Conservation (phyloP, 2,113 vertebrate species). For the Cygnus atratus region DNA sequence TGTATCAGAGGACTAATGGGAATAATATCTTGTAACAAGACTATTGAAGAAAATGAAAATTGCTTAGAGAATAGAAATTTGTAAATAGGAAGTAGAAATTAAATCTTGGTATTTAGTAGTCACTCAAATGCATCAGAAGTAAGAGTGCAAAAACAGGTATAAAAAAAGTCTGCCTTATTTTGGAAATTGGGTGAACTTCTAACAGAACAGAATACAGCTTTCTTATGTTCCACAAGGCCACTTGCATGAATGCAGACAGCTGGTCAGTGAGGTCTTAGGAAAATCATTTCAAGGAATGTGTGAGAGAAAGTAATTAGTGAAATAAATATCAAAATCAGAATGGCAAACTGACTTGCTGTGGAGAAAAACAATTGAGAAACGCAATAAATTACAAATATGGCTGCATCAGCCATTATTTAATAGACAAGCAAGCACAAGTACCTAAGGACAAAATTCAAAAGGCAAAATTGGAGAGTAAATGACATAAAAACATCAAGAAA, state of each 20-base stretch:
- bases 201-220: not conserved
- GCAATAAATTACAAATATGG: not conserved
- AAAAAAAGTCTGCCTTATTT: not conserved
- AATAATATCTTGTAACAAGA: not conserved
- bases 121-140: not conserved
- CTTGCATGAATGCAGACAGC: not conserved
- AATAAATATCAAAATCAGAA: not conserved
- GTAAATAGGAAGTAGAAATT: not conserved
- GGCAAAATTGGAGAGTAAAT: not conserved
- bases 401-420: not conserved
- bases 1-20: not conserved
- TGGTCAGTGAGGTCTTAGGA: not conserved
- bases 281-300: not conserved
- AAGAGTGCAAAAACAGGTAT: not conserved
- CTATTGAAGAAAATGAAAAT: not conserved
- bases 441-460: not conserved
- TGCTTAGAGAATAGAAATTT: not conserved
- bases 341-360: not conserved
- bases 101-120: not conserved
- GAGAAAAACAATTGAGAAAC: not conserved
- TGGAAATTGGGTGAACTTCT: not conserved
- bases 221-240: not conserved
- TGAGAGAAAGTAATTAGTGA: not conserved
- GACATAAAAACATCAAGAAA: not conserved
- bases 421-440: not conserved